Base-by-base conservation (phyloP, 2,113 vertebrate genomes). In the Furnarius figulus region DNA sequence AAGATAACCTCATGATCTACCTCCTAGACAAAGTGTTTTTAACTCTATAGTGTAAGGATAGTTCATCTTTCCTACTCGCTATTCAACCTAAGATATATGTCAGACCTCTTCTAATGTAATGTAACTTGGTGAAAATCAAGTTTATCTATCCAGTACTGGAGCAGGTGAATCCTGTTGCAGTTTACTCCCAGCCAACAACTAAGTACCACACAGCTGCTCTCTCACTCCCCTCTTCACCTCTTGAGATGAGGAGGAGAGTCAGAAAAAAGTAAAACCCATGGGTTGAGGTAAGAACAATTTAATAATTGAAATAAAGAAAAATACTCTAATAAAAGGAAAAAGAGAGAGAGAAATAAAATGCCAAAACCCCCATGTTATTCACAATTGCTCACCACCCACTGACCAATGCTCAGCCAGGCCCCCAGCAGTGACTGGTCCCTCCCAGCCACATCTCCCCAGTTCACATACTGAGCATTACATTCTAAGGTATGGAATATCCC, bases 361-460 rank as follows among this genome's bases (percentile, higher is more conserved):
- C 37, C 31, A 28, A 5, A 58, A 37, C 22, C 19, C 19, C 28
- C 6, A 24, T 46, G 3, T 23, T 10, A 47, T 25, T 61, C 14
- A 68, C 46, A 68, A 18, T 20, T 40, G 71, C 21, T 62, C 30
- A 47, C 21, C 28, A 68, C 21, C n/a, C 16, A 40, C 11, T 35
- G 55, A 47, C 21, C 0, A 0, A 19, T 27, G 17, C 6, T 13
- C 53, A 75, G n/a, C 17, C 47, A 76, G 39, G 6, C 0, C 25
- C 6, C 8, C 47, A 70, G 17, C 12, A 68, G 55, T 1, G 0
- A 13, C 47, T 55, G 55, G 40, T 20, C 14, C 21, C 17, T 49
- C 63, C 25, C 40, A 83, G 35, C 14, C 25, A 83, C 27, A 17
- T 35, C 30, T 46, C 21, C 15, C 11, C 40, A 47, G 0, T 35